Evolutionary conservation across 2,888 invertebrate genomes (phyloP), one percentile per base, ranked within the genome.

Genomic region (Abscondita cerata): DNA sequence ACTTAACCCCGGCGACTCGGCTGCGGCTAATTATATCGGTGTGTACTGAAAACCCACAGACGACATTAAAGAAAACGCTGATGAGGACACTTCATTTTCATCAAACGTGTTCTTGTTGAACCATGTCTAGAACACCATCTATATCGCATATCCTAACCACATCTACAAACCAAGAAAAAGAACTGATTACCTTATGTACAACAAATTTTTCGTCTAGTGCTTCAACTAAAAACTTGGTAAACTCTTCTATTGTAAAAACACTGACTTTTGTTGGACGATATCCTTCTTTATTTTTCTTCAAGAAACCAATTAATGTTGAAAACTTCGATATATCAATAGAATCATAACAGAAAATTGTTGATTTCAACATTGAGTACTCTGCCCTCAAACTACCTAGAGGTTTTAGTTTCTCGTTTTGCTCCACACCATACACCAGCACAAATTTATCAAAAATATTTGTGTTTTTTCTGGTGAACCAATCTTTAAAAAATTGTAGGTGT

Each of bases 271-370:
- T 51, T 4, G 36, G 36, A 1, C 19, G 1, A 13, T 51, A 19
- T 15, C 51, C 51, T 3, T 18, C 18, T 36, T 36, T 51, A 6
- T 36, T 34, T 25, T n/a, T 36, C 31, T 51, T 51, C 3, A 51
- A 11, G 31, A 34, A 36, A 1, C 34, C 36, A 51, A 51, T 51
- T 9, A 31, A 31, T 6, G 31, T 51, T 2, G 48, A 31, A 6
- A 6, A 31, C 8, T 48, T 31, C 6, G 48, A 48, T 19, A 48
- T 48, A 12, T 48, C 13, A 11, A 48, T 11, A 1, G 6, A 8
- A 33, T 33, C 50, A 19, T 70, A 61, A 12, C 73, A 70, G 64
- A 71, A 70, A 15, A 69, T 64, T 1, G 72, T 65, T 12, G 47
- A 16, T 41, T 52, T 61, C 0, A 64, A 41, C 61, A 61, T 61